These are phyloP conservation scores for Spodoptera litura DNA, from an alignment of 1,140 invertebrate species.

Conservation along the genomic window DNA sequence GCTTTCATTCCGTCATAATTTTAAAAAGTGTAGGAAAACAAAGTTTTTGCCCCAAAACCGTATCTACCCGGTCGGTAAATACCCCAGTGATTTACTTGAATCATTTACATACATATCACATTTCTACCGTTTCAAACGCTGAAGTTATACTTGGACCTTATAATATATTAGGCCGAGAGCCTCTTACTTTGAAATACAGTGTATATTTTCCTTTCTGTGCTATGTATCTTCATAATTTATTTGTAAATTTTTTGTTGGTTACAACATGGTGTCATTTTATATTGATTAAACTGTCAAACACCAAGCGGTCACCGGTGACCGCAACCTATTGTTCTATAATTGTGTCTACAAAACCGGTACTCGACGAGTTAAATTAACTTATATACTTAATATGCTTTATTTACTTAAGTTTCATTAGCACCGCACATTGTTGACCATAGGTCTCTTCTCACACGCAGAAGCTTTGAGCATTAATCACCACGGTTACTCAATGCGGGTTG, in stretches of 20 bases:
- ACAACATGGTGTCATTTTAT: not conserved
- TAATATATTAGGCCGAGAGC: slow-evolving; percentile 15
- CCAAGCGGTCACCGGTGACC: too few relatives aligned
- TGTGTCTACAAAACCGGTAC: too few relatives aligned
- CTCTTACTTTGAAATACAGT: not conserved
- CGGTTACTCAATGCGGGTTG: too few relatives aligned
- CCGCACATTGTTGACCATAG: too few relatives aligned
- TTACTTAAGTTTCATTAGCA: too few relatives aligned
- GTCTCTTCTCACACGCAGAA: too few relatives aligned
- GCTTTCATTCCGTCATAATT: too few relatives aligned
- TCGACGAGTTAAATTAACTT: too few relatives aligned
- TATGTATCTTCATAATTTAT: not conserved
- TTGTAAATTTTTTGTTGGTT: not conserved
- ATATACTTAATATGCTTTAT: not conserved
- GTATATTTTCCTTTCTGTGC: slow-evolving; percentile 22
- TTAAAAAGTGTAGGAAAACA: not conserved
- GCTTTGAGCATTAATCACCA: too few relatives aligned
- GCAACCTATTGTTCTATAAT: too few relatives aligned
- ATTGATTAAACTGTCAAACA: too few relatives aligned
- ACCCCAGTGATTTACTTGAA: slow-evolving; percentile 29
- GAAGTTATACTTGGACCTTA: slow-evolving; percentile 23
- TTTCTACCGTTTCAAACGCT: slow-evolving; percentile 27
- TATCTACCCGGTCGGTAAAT: slow-evolving; percentile 27
- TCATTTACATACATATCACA: slow-evolving; percentile 30
- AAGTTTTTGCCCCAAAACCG: slow-evolving; percentile 11